These are phyloP conservation scores for Corydoras sp. DNA, from an alignment of 2,113 vertebrate genomes.

Conservation along the genomic window DNA sequence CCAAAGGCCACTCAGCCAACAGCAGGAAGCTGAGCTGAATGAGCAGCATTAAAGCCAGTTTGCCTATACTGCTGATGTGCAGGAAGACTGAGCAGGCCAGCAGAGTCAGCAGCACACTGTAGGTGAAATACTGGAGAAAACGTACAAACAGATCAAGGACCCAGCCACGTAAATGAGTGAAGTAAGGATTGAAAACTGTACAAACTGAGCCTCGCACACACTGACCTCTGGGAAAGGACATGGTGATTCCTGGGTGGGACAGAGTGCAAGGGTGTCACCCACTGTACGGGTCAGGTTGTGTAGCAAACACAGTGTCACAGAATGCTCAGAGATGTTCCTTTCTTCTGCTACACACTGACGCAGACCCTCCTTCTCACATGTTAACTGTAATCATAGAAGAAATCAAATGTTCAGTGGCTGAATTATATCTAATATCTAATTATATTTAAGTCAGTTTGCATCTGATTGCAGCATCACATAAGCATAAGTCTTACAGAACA, in stretches of 20 bases:
- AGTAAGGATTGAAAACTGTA: neutral
- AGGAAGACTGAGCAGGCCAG: constrained; percentile 94
- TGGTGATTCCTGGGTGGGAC: constrained; percentile 62
- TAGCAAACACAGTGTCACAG: constrained; percentile 75
- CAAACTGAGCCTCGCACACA: neutral
- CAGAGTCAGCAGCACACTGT: constrained; percentile 88
- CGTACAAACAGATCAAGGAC: neutral
- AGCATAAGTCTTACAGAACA: too few relatives aligned
- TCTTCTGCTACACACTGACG: constrained; percentile 67
- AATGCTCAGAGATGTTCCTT: constrained; percentile 64
- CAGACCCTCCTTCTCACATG: constrained; percentile 75
- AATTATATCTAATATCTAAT: too few relatives aligned
- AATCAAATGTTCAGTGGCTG: neutral
- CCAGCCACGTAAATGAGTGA: neutral
- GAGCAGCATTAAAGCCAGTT: constrained; percentile 83
- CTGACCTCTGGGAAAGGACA: constrained; percentile 92
- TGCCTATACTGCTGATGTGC: constrained; percentile 95
- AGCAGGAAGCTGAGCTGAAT: constrained; percentile 82
- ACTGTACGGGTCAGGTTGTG: constrained; percentile 72
- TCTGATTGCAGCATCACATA: too few relatives aligned
- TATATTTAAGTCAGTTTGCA: too few relatives aligned
- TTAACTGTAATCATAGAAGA: constrained; percentile 65
- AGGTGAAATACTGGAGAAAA: constrained; percentile 81
- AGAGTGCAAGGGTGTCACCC: constrained; percentile 64
- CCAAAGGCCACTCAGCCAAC: constrained; percentile 85